Base-by-base conservation (phyloP, 2,888 invertebrate species). In the Chrysolina oricalcia region DNA sequence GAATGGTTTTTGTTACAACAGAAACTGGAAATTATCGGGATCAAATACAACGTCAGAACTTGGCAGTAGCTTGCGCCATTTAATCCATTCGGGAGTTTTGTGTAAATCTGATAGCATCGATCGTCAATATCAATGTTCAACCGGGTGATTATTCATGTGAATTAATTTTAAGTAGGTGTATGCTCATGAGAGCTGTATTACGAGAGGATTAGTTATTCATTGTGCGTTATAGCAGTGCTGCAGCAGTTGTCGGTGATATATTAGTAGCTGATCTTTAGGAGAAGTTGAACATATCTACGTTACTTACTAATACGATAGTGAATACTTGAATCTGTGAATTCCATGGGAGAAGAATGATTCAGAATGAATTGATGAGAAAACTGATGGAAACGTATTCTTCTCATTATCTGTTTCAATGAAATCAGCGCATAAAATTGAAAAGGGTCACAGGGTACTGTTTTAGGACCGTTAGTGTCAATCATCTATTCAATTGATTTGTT, bases 121-220 rank as follows among this genome's bases (percentile, higher is more conserved):
- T 53, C 19, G 50, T 53, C 50, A 53, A 53, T 17, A 43, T 2
- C 6, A 17, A 10, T 53, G 50, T 53, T 53, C 19, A 19, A 53
- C 11, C 17, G 8, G 21, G 17, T 53, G 10, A 53, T 53, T 53
- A 53, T 53, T 53, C 50, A 53, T 53, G 50, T 53, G 50, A 21
- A 53, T 53, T 53, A 19, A 53, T 53, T 53, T 53, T 19, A 53
- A 21, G 50, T 53, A 53, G 50, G 50, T 53, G 50, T 19, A 53
- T 53, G 11, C 50, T 21, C 50, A 17, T 11, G 19, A 53, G 50
- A 19, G 50, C 50, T 9, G 50, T 19, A 19, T 8, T 53, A 19
- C 21, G 19, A 53, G 50, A 2, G 19, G 9, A 21, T 53, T 53
- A 19, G 19, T 19, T 53, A 53, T 53, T 53, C 50, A 53, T 19